phyloP scores from a whole-genome alignment of 2,888 invertebrate species.

The Cynaeus angustus region DNA sequence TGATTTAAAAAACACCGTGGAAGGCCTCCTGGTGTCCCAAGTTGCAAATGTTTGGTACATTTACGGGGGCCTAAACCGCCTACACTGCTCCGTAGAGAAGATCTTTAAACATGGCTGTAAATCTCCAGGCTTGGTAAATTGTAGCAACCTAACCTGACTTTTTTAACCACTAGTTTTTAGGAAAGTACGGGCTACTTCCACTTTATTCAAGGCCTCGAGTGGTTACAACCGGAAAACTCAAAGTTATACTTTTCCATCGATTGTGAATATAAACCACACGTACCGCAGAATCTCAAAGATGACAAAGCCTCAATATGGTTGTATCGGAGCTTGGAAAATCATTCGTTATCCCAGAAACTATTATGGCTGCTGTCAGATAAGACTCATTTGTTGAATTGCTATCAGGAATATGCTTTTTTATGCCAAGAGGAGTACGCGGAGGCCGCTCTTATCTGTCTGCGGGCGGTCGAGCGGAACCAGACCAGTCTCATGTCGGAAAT shows the following conservation, averaged over 20 bases:
- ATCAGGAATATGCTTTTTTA: constrained; percentile 76
- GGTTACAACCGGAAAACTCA: constrained; percentile 75
- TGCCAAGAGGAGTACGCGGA: constrained; percentile 76
- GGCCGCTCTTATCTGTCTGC: constrained; percentile 77
- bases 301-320: constrained; percentile 75
- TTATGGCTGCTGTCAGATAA: constrained; percentile 78
- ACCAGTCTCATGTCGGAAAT: constrained; percentile 77
- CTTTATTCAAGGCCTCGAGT: constrained; percentile 77
- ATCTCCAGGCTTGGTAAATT: constrained; percentile 40
- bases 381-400: constrained; percentile 76
- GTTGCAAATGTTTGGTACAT: constrained; percentile 77
- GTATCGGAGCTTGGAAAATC: constrained; percentile 74
- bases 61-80: constrained; percentile 75
- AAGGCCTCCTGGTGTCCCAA: constrained; percentile 74
- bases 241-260: constrained; percentile 72
- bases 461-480: constrained; percentile 79
- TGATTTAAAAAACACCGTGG: constrained; percentile 74
- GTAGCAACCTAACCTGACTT: constrained; percentile 17
- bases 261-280: constrained; percentile 68
- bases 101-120: constrained; percentile 76
- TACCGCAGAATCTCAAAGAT: constrained; percentile 71
- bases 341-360: constrained; percentile 75
- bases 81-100: constrained; percentile 74
- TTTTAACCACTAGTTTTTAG: constrained; percentile 64
- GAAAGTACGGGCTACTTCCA: constrained; percentile 73